phyloP scores from a whole-genome alignment of 1,140 invertebrate genomes.

The Drosophila ironensis region DNA sequence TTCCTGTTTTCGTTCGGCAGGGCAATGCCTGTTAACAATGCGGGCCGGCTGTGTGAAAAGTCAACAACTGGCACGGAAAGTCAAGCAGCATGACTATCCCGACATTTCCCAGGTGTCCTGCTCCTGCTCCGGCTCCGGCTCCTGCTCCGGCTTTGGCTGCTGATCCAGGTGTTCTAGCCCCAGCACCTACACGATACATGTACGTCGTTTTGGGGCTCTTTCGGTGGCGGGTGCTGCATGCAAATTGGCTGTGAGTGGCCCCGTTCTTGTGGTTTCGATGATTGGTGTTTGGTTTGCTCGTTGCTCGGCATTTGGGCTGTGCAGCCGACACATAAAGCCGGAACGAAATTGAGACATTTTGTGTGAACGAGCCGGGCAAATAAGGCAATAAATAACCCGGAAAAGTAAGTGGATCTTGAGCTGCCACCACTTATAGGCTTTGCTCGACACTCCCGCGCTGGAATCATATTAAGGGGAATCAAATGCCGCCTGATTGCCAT shows the following conservation, averaged over 20 bases:
- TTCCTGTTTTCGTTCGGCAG: slow-evolving; percentile 13
- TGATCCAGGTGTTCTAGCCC: slow-evolving; percentile 50
- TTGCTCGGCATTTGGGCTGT: neutral
- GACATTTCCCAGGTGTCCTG: slow-evolving; percentile 34
- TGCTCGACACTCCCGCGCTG: slow-evolving; percentile 1
- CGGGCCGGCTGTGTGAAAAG: slow-evolving; percentile 52
- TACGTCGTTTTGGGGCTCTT: slow-evolving; percentile 32
- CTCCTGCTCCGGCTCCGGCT: slow-evolving; percentile 6
- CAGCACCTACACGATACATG: slow-evolving; percentile 15
- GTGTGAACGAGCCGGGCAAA: slow-evolving; percentile 29
- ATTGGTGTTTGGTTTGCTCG: slow-evolving; percentile 36
- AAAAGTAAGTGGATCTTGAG: slow-evolving; percentile 39
- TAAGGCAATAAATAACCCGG: slow-evolving; percentile 55
- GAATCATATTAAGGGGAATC: slow-evolving; percentile 17
- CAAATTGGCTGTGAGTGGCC: slow-evolving; percentile 60
- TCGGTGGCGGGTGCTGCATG: slow-evolving; percentile 57
- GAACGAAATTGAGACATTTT: slow-evolving; percentile 61
- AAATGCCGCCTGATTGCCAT: slow-evolving; percentile 9
- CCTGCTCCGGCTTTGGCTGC: slow-evolving; percentile 6
- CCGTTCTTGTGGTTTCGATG: slow-evolving; percentile 55
- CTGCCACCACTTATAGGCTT: slow-evolving; percentile 22
- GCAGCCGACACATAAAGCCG: slow-evolving; percentile 10
- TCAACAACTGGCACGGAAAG: slow-evolving; percentile 67
- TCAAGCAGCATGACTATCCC: slow-evolving; percentile 18
- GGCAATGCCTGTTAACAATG: slow-evolving; percentile 42